Conservation (phyloP, 2,888 invertebrate genomes). For the Blastobasis adustella region DNA sequence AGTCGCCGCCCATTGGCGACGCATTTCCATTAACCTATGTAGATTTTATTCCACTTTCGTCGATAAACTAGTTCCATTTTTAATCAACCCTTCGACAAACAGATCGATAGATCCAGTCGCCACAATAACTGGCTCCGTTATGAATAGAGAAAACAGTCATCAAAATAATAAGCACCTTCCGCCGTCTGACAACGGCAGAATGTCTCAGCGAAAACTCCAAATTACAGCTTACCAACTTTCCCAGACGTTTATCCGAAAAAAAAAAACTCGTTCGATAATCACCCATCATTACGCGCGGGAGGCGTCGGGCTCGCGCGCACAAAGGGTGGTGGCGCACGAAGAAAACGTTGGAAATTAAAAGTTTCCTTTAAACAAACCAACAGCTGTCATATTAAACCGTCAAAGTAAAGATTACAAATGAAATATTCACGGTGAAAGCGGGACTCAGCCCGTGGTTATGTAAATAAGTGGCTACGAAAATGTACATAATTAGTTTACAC, state of each 20-base stretch:
- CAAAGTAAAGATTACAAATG: slow-evolving; percentile 73
- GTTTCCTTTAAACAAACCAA: slow-evolving; percentile 69
- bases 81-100: slow-evolving; percentile 17
- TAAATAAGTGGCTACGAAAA: slow-evolving; percentile 75
- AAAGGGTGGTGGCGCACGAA: slow-evolving; percentile 55
- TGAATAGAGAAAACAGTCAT: slow-evolving; percentile 44
- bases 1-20: background rate
- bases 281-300: slow-evolving; percentile 62
- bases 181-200: slow-evolving; percentile 40
- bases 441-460: slow-evolving; percentile 68
- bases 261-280: slow-evolving; percentile 54
- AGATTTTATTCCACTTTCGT: no score
- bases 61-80: background rate
- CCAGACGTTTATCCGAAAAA: slow-evolving; percentile 53
- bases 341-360: slow-evolving; percentile 70
- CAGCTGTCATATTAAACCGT: slow-evolving; percentile 73
- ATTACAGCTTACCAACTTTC: slow-evolving; percentile 56
- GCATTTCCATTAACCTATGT: no score
- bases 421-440: slow-evolving; percentile 75
- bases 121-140: slow-evolving; percentile 24
- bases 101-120: slow-evolving; percentile 23
- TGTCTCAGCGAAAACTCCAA: slow-evolving; percentile 52
- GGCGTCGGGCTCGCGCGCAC: slow-evolving; percentile 54
- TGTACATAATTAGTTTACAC: slow-evolving; percentile 75
- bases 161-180: slow-evolving; percentile 55